Evolutionary conservation across 1,140 invertebrate genomes (phyloP), one percentile per base, ranked within the genome.

Genomic region (Colletes gigas): DNA sequence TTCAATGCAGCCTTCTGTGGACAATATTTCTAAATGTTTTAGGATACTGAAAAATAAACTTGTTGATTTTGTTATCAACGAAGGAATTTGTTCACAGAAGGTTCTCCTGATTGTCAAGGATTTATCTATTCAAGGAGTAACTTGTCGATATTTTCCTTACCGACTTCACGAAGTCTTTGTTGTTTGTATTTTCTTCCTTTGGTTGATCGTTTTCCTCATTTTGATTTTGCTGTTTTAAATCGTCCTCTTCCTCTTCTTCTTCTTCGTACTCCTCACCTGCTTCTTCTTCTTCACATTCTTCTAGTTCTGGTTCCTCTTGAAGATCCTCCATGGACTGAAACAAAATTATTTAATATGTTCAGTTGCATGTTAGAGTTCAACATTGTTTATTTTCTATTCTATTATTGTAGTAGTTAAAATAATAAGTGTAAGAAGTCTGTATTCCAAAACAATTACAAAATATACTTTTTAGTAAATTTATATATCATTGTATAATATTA

Each of bases 211-310:
- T 39, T 12, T 83, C 77, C n/a, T 19, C 50, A 17, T 73, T 59
- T 9, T 39, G 6, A 9, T 75, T 55, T 14, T 62, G 63, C n/a
- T 19, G 14, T 19, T 59, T 76, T 1, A 15, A 47, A n/a, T 88
- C 76, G 14, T 83, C 54, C 14, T 84, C 65, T 55, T 84, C 70
- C 9, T 86, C 83, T 50, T 81, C 84, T 21, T 91, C 85, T n/a
- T 90, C 87, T 21, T 93, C 91, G 1, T 66, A 66, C 78, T 92
- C 92, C 8, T 89, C 91, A 41, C 92, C 92, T 9, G 89, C 90
- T 30, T 94, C 94, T 76, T 95, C 94, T 82, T 94, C 93, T 79
- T 94, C 93, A 55, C 88, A 88, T 84, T 94, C 92, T 78, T 92
- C 93, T 10, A 93, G 78, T 84, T 95, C 94, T 12, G 93, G 91